Evolutionary conservation across 2,797 vertebrate genomes (phyloP).

Genomic region (Gila robusta): DNA sequence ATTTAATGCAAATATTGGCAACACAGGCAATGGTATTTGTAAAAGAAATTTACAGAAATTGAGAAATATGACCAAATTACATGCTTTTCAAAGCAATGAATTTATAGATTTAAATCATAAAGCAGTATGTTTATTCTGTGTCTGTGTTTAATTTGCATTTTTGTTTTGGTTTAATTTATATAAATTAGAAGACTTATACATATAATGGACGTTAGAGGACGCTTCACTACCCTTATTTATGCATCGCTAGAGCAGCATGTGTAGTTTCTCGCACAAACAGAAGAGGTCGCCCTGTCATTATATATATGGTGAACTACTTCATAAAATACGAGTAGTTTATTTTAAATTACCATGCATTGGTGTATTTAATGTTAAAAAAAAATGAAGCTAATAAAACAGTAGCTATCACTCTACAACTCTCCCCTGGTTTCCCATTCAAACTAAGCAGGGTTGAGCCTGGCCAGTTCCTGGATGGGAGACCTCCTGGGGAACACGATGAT

Average conservation of each 20-base stretch:
- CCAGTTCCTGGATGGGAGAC: neutral
- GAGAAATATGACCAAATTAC: neutral
- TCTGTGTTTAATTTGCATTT: neutral
- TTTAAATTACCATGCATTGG: neutral
- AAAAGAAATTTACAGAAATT: neutral
- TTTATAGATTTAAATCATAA: neutral
- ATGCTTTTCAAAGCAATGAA: neutral
- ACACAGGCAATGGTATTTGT: neutral
- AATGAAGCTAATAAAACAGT: neutral
- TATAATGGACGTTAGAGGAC: constrained; percentile 44
- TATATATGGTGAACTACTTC: neutral
- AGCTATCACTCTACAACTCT: neutral
- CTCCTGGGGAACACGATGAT: neutral
- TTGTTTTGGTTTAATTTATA: constrained; percentile 17
- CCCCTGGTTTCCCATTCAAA: neutral
- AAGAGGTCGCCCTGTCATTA: constrained; percentile 38
- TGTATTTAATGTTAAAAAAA: neutral
- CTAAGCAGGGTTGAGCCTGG: neutral
- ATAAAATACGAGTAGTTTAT: neutral
- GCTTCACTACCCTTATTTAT: constrained; percentile 18
- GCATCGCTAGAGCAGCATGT: neutral
- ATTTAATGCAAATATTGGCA: neutral
- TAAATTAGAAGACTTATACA: neutral
- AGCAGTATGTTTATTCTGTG: neutral
- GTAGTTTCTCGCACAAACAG: constrained; percentile 15